phyloP scores from a whole-genome alignment of 2,113 vertebrate genomes.

The Microtus oregoni region DNA sequence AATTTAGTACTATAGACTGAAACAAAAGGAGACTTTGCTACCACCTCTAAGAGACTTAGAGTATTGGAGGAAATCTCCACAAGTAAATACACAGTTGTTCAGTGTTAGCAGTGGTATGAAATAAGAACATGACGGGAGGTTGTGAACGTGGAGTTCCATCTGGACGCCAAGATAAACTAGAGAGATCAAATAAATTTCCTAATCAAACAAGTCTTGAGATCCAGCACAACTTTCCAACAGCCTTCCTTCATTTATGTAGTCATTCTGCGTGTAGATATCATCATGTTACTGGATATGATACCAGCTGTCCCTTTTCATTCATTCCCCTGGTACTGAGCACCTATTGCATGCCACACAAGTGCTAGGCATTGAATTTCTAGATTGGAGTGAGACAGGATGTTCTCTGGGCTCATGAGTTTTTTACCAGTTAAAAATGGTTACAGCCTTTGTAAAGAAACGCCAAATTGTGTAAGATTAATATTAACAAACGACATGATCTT shows the following conservation, averaged over 20 bases:
- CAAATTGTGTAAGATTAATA: background rate
- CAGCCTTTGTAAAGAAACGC: conserved; percentile 27
- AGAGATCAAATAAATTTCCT: background rate
- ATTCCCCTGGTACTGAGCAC: background rate
- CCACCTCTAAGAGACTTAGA: background rate
- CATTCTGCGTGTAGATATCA: background rate
- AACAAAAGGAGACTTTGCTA: background rate
- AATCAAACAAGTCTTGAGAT: background rate
- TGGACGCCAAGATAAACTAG: background rate
- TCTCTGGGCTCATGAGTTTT: background rate
- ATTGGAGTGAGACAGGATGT: background rate
- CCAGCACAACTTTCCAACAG: conserved; percentile 20
- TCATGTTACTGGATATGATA: too few relatives aligned
- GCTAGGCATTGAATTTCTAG: conserved; percentile 8
- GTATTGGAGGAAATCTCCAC: background rate
- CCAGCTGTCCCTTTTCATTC: background rate
- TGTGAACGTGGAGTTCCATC: background rate
- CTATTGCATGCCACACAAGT: background rate
- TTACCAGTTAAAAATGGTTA: background rate
- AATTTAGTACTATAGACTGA: background rate
- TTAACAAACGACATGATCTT: conserved; percentile 5
- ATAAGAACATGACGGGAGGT: background rate
- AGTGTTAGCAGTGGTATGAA: background rate
- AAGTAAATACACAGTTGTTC: background rate
- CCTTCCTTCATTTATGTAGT: background rate